Conservation (phyloP, 1,140 invertebrate species). For the Cotesia glomerata region DNA sequence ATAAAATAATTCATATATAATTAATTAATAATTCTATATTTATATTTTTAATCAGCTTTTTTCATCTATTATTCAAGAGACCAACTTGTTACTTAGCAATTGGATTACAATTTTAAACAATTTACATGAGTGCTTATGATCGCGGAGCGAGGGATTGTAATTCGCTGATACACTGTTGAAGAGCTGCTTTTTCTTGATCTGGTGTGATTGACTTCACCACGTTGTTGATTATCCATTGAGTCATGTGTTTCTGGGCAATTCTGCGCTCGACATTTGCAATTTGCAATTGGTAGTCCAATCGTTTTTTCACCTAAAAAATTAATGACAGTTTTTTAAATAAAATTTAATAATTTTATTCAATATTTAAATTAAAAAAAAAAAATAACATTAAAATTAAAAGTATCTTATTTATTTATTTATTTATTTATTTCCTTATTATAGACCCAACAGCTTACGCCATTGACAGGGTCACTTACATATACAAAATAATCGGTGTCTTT, state of each 20-base stretch:
- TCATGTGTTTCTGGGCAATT: slow-evolving; percentile 91
- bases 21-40: too few species aligned
- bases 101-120: slow-evolving; percentile 1
- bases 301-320: slow-evolving; percentile 74
- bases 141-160: slow-evolving; percentile 76
- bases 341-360: not conserved
- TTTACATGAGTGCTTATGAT: slow-evolving; percentile 51
- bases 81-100: not conserved
- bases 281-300: slow-evolving; percentile 91
- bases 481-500: too few species aligned
- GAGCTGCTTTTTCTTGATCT: slow-evolving; percentile 88
- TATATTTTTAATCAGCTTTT: too few species aligned
- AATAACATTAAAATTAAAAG: too few species aligned
- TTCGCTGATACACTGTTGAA: slow-evolving; percentile 89
- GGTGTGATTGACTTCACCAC: slow-evolving; percentile 89
- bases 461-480: too few species aligned
- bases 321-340: slow-evolving; percentile 5
- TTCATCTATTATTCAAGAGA: too few species aligned
- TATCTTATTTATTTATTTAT: too few species aligned
- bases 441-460: too few species aligned
- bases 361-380: not conserved
- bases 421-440: too few species aligned
- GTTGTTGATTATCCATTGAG: slow-evolving; percentile 87
- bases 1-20: too few species aligned
- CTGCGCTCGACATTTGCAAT: slow-evolving; percentile 78